Evolutionary conservation across 2,888 invertebrate genomes (phyloP), one percentile per base, ranked within the genome.

Genomic region (Scaeva pyrastri): DNA sequence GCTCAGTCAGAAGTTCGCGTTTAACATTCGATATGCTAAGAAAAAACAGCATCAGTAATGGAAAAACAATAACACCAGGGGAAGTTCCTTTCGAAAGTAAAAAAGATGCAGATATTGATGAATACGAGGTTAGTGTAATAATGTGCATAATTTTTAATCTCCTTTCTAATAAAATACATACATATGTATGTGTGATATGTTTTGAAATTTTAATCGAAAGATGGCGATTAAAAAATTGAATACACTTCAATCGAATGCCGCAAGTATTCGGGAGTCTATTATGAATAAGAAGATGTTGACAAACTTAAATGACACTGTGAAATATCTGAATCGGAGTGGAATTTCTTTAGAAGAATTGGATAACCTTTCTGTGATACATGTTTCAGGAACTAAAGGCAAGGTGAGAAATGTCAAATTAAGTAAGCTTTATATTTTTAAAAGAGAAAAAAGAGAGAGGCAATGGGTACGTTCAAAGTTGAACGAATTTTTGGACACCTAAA

Each of bases 301-400:
- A 21, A 88, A 88, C 4, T 88, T 95, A 56, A 89, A 92, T 55
- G 93, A 94, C 50, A 94, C 94, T 89, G 90, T 93, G 77, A 94
- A 94, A 84, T 96, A 94, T 91, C 91, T 96, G 71, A 88, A 89
- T 68, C 94, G 96, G 83, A 94, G 94, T 45, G 97, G 96, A 21
- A 91, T 97, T 2, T 92, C 93, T 1, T 85, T 95, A 21, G 93
- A 95, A 1, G 94, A 95, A 86, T 91, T 98, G 74, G 96, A 97
- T 89, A 93, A 94, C 72, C 91, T 98, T 19, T 96, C 97, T 72
- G 95, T 98, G 52, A 98, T 99, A 90, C 99, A 99, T 93, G 96
- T 99, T 7, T 95, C 98, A 81, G 99, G 99, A 11, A 99, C 99
- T 1, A 99, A 99, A 93, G 99, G 99, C 70, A 99, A 99, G 93